These are phyloP conservation scores for Orchesella flavescens DNA, from an alignment of 2,888 invertebrate species.

Conservation along the genomic window DNA sequence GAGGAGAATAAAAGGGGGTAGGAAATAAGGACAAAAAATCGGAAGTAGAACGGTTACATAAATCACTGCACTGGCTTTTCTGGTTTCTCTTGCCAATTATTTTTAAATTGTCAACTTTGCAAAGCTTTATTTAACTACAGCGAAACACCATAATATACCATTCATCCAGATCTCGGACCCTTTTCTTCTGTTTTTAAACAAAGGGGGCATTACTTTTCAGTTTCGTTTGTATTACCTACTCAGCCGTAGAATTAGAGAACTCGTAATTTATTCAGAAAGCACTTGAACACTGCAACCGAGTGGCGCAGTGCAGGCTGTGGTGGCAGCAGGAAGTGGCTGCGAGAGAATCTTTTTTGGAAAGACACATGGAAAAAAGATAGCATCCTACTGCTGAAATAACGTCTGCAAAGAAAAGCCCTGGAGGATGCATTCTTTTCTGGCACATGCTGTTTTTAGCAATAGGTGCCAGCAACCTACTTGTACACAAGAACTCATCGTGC, in stretches of 20 bases:
- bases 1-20: no score
- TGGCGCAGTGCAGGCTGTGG: constrained; percentile 46
- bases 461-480: constrained; percentile 52
- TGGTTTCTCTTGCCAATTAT: no score
- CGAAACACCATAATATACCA: no score
- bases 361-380: constrained; percentile 33
- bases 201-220: no score
- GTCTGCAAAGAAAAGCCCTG: constrained; percentile 11
- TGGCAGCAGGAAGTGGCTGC: constrained; percentile 28
- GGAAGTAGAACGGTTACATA: no score
- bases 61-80: no score
- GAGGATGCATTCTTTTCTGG: constrained; percentile 14
- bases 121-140: no score
- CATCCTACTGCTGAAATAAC: constrained; percentile 10
- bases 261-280: constrained; percentile 42
- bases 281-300: constrained; percentile 19
- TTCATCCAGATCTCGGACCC: no score
- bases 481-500: constrained; percentile 25
- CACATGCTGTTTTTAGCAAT: constrained; percentile 19
- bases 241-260: constrained; percentile 30
- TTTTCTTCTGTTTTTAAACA: no score
- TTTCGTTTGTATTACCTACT: background rate
- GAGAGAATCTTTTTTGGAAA: constrained; percentile 26
- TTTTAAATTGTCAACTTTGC: no score
- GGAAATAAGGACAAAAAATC: no score